Base-by-base conservation (phyloP, 2,113 vertebrate species). In the Mustela nigripes region DNA sequence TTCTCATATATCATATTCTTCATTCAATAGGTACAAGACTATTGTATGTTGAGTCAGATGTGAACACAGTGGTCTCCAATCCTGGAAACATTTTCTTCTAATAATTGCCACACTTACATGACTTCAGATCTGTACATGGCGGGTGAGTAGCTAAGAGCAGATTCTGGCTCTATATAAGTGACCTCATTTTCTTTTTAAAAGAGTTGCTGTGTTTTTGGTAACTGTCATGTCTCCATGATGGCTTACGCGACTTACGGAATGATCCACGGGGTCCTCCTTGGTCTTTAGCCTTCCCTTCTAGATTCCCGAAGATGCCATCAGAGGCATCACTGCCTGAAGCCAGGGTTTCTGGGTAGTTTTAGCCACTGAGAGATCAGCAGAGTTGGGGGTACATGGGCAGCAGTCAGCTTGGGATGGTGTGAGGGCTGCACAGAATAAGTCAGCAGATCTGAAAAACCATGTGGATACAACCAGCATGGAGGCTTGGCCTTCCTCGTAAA, bases 61-160 rank as follows among this genome's bases (percentile, higher is more conserved):
- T 42, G 82, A 88, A 36, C 19, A 42, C 0, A 79, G 56, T 26
- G 42, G 31, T 74, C 85, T 91, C 19, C 9, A 62, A 58, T 74
- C 39, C 82, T 89, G 50, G n/a, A 89, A 85, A 56, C 14, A 74
- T 45, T 42, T 95, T 82, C 80, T 76, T 93, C 78, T 58, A 67
- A 74, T 56, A 87, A 81, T 71, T 81, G 56, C 82, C 50, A 73
- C 15, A 58, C 2, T 87, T 36, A 21, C 2, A 48, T 39, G 31
- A 87, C 45, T 84, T 88, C 31, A 71, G 0, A 79, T 56, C 28
- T 33, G 45, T 36, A 36, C 11, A 19, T 78, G 56, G 73, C 26
- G 31, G 26, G 31, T 4, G 28, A 63, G 28, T 28, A 14, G 31
- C 56, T 63, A 63, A 95, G 67, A 65, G 5, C 31, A 56, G 82